Conservation (phyloP, 2,113 vertebrate genomes). For the Gnathonemus echidnorhynchus region DNA sequence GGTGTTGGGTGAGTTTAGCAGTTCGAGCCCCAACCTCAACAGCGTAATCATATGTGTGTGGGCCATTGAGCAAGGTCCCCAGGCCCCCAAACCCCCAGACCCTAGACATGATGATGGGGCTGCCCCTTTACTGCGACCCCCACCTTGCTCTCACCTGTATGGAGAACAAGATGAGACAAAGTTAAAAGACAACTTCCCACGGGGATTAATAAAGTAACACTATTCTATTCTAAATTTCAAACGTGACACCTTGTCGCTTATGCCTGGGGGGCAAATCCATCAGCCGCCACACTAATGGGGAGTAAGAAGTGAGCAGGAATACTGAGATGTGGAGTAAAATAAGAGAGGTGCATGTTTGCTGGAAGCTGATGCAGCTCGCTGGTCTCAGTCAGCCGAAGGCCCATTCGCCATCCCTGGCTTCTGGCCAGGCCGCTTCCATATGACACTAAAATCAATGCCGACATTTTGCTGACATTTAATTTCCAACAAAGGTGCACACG, state of each 20-base stretch:
- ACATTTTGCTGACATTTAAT: conserved; percentile 8
- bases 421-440: neutral
- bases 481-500: neutral
- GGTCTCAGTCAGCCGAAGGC: neutral
- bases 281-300: neutral
- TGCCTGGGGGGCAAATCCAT: neutral
- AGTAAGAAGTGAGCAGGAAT: neutral
- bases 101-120: neutral
- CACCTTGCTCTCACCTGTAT: neutral
- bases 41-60: neutral
- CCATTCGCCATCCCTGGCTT: neutral
- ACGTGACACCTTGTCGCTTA: neutral
- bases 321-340: neutral
- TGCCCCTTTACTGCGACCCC: neutral
- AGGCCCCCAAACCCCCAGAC: neutral
- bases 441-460: neutral
- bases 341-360: neutral
- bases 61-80: neutral
- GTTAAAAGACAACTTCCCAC: neutral
- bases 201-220: neutral
- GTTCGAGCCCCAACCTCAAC: neutral
- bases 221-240: neutral
- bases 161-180: neutral
- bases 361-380: neutral
- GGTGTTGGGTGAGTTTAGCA: neutral